Percentiles rank a stretch among this genome's conserved stretches.
These are phyloP conservation scores for Blera fallax DNA, from an alignment of 2,888 invertebrate genomes.

Conservation along the genomic window DNA sequence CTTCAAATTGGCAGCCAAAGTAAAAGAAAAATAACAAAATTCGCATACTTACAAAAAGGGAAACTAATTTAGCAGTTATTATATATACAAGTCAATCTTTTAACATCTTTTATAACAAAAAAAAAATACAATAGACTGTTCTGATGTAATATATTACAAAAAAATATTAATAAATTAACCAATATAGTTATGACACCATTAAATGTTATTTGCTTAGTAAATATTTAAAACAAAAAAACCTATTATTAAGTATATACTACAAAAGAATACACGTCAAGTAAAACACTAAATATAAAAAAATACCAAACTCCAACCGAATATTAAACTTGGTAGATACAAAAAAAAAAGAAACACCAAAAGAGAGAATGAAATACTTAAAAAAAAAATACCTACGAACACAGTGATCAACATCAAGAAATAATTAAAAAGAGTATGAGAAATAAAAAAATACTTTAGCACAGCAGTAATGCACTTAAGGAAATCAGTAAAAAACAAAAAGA, in stretches of 20 bases:
- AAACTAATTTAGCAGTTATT: neutral
- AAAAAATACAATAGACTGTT: constrained; percentile 40
- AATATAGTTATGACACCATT: constrained; percentile 67
- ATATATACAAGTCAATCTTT: constrained; percentile 35
- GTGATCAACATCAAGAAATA: constrained; percentile 61
- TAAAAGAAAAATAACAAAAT: neutral
- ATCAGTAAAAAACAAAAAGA: neutral
- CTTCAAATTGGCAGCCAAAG: neutral
- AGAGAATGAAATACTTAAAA: constrained; percentile 8
- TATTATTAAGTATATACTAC: constrained; percentile 52
- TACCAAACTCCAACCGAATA: constrained; percentile 57
- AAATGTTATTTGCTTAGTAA: constrained; percentile 67
- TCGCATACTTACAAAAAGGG: neutral
- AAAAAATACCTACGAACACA: constrained; percentile 40
- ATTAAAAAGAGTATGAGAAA: constrained; percentile 7
- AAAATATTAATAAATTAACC: constrained; percentile 22
- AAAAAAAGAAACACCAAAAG: constrained; percentile 27
- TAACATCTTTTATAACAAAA: constrained; percentile 24
- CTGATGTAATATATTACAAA: constrained; percentile 30
- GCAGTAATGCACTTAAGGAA: constrained; percentile 60
- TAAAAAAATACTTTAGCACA: constrained; percentile 54
- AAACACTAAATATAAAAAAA: constrained; percentile 24
- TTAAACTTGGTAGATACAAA: constrained; percentile 32
- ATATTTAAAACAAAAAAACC: constrained; percentile 33
- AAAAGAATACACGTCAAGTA: constrained; percentile 69